These are phyloP conservation scores for Patiria miniata DNA, from an alignment of 35 echinoderm and acorn worm genomes.

Conservation along the genomic window DNA sequence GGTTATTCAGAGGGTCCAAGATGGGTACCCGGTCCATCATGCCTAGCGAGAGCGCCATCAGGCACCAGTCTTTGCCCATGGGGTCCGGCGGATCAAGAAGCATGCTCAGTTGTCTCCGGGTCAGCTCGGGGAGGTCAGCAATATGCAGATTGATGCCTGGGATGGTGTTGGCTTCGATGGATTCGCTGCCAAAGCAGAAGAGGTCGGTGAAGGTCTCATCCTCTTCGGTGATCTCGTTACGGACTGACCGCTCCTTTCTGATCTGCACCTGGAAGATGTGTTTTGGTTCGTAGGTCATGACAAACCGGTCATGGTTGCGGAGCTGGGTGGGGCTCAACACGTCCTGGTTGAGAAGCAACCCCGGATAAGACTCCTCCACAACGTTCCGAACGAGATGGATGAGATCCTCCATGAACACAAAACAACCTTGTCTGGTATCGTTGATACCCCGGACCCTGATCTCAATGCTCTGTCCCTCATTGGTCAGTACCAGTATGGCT, in stretches of 20 bases:
- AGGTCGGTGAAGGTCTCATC: constrained; percentile 83
- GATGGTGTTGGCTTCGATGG: constrained; percentile 72
- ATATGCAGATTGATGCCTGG: constrained; percentile 81
- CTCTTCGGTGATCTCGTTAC: constrained; percentile 74
- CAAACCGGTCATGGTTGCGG: constrained; percentile 69
- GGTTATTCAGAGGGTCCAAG: constrained; percentile 71
- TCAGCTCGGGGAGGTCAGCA: constrained; percentile 73
- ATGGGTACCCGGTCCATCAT: constrained; percentile 79
- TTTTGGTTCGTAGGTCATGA: constrained; percentile 82
- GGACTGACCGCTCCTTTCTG: constrained; percentile 49
- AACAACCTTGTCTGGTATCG: constrained; percentile 88
- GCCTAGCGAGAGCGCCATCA: constrained; percentile 82
- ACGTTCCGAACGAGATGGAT: constrained; percentile 89
- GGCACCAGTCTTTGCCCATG: constrained; percentile 98
- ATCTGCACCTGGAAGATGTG: constrained; percentile 73
- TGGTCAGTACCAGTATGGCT: constrained; percentile 73
- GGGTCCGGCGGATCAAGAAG: constrained; percentile 96
- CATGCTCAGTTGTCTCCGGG: constrained; percentile 89
- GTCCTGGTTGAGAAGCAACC: constrained; percentile 73
- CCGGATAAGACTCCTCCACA: constrained; percentile 82
- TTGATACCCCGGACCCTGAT: constrained; percentile 79
- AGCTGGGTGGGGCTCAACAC: constrained; percentile 83
- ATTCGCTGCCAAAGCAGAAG: constrained; percentile 81
- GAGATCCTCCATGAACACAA: constrained; percentile 95
- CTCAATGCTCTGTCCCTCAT: constrained; percentile 81